A percentile compares a stretch with the other conserved stretches of the same genome.
phyloP scores from a whole-genome alignment of 2,888 invertebrate genomes.

The Graphium colonna region DNA sequence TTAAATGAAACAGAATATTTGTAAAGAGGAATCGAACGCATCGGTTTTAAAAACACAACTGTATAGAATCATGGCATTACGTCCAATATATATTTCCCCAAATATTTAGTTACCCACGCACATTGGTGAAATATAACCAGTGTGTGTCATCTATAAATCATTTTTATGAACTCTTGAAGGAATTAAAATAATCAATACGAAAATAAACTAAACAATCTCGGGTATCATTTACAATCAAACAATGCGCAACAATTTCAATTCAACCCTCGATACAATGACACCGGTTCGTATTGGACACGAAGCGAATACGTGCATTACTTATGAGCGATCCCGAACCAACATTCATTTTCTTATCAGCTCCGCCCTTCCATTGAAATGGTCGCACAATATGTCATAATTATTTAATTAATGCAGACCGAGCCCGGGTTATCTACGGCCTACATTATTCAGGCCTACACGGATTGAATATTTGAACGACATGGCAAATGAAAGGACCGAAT shows the following conservation, averaged over 20 bases:
- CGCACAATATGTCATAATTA: constrained; percentile 78
- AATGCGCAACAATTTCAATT: neutral
- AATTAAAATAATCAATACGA: too few relatives aligned
- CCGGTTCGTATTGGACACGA: neutral
- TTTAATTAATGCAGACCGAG: constrained; percentile 72
- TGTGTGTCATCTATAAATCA: too few relatives aligned
- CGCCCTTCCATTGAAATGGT: constrained; percentile 66
- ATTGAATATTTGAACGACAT: constrained; percentile 36
- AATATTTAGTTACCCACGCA: too few relatives aligned
- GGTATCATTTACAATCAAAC: too few relatives aligned
- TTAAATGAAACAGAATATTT: too few relatives aligned
- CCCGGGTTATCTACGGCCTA: constrained; percentile 58
- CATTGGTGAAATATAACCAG: too few relatives aligned
- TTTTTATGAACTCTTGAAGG: too few relatives aligned
- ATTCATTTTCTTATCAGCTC: constrained; percentile 59
- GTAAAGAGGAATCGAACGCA: too few relatives aligned
- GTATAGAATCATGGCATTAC: too few relatives aligned
- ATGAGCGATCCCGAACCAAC: constrained; percentile 25
- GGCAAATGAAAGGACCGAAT: constrained; percentile 21
- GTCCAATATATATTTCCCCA: too few relatives aligned
- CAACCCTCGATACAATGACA: neutral
- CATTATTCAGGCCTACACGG: constrained; percentile 59
- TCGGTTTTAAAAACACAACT: too few relatives aligned
- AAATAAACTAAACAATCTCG: too few relatives aligned
- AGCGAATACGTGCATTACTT: constrained; percentile 16